Evolutionary conservation across 2,888 invertebrate genomes (phyloP), one percentile per base, ranked within the genome.

Genomic region (Agriopis marginaria): DNA sequence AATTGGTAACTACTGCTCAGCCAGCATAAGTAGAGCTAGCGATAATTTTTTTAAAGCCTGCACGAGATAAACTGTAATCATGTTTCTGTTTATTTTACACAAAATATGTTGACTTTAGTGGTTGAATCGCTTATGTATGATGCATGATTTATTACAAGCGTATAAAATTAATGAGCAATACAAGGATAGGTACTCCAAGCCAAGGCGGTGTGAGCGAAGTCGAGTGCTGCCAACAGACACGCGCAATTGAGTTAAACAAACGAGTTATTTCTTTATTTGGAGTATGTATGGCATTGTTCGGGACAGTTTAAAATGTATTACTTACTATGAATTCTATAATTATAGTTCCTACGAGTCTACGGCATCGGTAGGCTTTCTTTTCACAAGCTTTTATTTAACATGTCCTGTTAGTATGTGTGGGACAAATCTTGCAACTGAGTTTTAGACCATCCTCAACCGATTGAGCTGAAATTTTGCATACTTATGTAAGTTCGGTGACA

Each of bases 101-200:
- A 7, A 32, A 54, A 40, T 42, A 42, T 8, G 8, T 40, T 39
- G 12, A 23, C 39, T 12, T 8, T 42, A 55, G 42, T 42, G 55
- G 10, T 14, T 17, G 40, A 10, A 56, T 14, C 40, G 3, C 3
- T 32, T 32, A 56, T 8, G n/a, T 56, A 44, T 3, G 44, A 56
- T 44, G 44, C 44, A 44, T 56, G 17, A 56, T 56, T 56, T 56
- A 56, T 56, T 44, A 44, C 51, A 14, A 44, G 44, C 56, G 14
- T 44, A 44, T 44, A 11, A 56, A 56, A 56, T 56, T 42, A 44
- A 44, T 56, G 11, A 42, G 56, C 56, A 44, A 51, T 54, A 40
- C 6, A 17, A 42, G 44, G 11, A 44, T 11, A 23, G 11, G 17
- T 11, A 23, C 17, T 56, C 17, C 11, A 56, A 56, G 12, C n/a